A percentile compares a stretch with the other conserved stretches of the same genome.
Evolutionary conservation across 2,888 invertebrate species (phyloP).

Genomic region (Drosophila greeni): DNA sequence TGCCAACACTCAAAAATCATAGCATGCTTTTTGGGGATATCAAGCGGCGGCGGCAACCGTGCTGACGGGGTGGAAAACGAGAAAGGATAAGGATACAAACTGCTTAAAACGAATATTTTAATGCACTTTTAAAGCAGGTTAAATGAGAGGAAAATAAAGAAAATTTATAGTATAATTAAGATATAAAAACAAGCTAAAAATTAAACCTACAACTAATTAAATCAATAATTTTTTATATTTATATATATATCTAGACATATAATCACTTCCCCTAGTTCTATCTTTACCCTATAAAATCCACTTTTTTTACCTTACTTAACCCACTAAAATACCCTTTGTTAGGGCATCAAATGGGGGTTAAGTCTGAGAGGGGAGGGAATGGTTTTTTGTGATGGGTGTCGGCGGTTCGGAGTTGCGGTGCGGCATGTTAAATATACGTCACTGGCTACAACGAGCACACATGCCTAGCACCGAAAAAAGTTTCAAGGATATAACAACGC

Average conservation of each 20-base stretch:
- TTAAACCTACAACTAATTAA: no score
- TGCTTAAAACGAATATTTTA: not conserved
- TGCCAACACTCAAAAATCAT: conserved; percentile 72
- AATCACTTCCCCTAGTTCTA: not conserved
- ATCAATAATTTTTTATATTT: no score
- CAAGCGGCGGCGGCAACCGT: not conserved
- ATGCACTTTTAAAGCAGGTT: not conserved
- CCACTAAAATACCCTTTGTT: not conserved
- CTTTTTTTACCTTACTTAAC: not conserved
- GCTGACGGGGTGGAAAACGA: not conserved
- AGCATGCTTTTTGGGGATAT: conserved; percentile 51
- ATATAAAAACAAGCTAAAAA: no score
- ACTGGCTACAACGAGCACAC: conserved; percentile 67
- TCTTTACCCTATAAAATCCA: not conserved
- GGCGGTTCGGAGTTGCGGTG: conserved; percentile 67
- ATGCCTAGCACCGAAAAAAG: conserved; percentile 61
- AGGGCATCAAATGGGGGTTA: conserved; percentile 2
- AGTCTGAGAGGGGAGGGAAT: not conserved
- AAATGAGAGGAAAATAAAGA: not conserved
- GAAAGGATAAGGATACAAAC: not conserved
- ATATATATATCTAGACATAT: no score
- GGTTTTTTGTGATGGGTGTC: conserved; percentile 30
- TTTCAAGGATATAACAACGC: conserved; percentile 69
- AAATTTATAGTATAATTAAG: not conserved
- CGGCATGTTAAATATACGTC: conserved; percentile 73